Base-by-base conservation (phyloP, 2,113 vertebrate genomes). In the Eudyptes chrysolophus region DNA sequence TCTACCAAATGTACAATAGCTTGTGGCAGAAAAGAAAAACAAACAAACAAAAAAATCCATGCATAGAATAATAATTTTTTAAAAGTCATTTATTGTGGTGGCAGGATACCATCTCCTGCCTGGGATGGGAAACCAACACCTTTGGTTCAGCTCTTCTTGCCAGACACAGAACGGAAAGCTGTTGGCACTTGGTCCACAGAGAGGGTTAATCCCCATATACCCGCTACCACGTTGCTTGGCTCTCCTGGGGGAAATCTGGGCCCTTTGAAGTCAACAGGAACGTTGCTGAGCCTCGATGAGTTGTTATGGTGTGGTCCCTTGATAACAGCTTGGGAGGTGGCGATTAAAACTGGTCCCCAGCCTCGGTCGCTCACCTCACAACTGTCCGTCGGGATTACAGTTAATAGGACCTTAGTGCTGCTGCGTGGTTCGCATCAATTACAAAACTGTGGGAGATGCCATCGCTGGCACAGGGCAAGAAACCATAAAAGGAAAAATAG, bases 371-470 rank as follows among this genome's bases (percentile, higher is more conserved):
- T 79, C 80, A 60, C 55, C 70, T 68, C 6, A 1, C 26, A 34
- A 8, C 9, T 26, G 6, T 49, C 90, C 49, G 17, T 15, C 0
- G 0, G 54, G 60, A 57, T 36, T 16, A 75, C 4, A 18, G 29
- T 36, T 29, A 27, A 20, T 3, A 13, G 24, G 25, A 74, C 36
- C 26, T 77, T 13, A 14, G 30, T 17, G 38, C 3, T 90, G 57
- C 27, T 0, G 0, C 0, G 1, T 13, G 11, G 26, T 49, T 88
- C 51, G 36, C 36, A 55, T 54, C 29, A 27, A 36, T 76, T 26
- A 40, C 1, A 48, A 48, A 82, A 34, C 58, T 48, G 49, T 40
- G 71, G 69, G 62, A 92, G 71, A 64, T 9, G 13, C n/a, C 66
- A 64, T 30, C 7, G 2, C 8, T 24, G 61, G 52, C 55, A 65